Evolutionary conservation across 2,797 vertebrate genomes (phyloP).

Genomic region (Sylvilagus floridanus): DNA sequence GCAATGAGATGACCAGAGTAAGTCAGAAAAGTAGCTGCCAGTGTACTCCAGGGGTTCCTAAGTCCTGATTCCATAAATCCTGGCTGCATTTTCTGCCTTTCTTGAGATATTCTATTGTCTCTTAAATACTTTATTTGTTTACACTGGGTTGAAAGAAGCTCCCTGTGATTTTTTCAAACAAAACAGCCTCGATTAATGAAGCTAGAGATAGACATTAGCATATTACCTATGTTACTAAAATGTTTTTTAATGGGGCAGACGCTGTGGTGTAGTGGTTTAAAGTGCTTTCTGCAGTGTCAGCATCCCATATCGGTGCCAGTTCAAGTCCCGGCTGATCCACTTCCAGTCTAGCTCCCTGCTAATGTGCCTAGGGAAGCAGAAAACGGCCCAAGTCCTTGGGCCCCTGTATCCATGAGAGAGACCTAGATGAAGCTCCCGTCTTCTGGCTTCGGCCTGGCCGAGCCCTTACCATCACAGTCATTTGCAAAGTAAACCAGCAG

Average conservation of each 20-base stretch:
- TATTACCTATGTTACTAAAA: constrained; percentile 2
- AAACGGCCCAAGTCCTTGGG: too few relatives aligned
- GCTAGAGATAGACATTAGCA: background rate
- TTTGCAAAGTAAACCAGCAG: too few relatives aligned
- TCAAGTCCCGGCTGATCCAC: too few relatives aligned
- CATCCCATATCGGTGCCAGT: too few relatives aligned
- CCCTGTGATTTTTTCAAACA: background rate
- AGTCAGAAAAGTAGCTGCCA: background rate
- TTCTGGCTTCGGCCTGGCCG: too few relatives aligned
- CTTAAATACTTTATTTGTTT: background rate
- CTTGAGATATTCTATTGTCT: background rate
- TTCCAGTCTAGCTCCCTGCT: too few relatives aligned
- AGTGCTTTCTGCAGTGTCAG: too few relatives aligned
- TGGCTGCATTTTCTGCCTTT: background rate
- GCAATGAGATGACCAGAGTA: background rate
- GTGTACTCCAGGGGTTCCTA: background rate
- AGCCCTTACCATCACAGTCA: too few relatives aligned
- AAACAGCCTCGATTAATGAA: constrained; percentile 8
- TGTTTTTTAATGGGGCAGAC: background rate
- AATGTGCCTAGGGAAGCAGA: too few relatives aligned
- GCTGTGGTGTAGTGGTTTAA: too few relatives aligned
- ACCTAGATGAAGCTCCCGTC: too few relatives aligned
- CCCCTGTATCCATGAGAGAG: too few relatives aligned
- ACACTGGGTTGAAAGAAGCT: background rate
- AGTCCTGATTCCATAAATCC: background rate